Evolutionary conservation across 2,888 invertebrate species (phyloP), one percentile per base, ranked within the genome.

Genomic region (Tricholauxania praeusta): DNA sequence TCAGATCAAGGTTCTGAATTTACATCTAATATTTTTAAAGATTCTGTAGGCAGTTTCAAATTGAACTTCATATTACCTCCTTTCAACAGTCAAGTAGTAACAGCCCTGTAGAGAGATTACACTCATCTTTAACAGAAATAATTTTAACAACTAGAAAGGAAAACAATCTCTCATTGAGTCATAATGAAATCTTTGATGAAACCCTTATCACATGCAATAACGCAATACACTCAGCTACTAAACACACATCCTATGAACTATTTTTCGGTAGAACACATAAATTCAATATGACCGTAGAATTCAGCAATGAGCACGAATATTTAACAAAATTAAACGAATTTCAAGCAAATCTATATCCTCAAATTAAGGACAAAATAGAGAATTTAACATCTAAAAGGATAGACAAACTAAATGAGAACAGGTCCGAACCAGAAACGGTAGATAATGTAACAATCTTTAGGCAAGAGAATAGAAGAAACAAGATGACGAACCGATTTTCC

Each of bases 211-310:
- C 71, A 5, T 71, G 47, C 15, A 71, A 63, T 19, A 63, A 63
- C 55, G 51, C 71, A 22, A 63, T 71, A 57, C 71, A 64, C 28
- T 67, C 67, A 62, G 17, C 47, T 15, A 64, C 55, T 6, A 71
- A 66, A 7, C 17, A n/a, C 4, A 66, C 66, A 1, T 52, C 60
- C 1, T 60, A 70, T 22, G 76, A 79, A 75, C n/a, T 78, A 10
- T 76, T 78, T 22, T 72, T 47, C 17, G 78, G 78, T 22, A 74
- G 74, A 66, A 76, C 74, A 8, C 69, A 75, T 14, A 73, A 55
- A 22, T 76, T 78, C 51, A 51, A 73, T 4, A 19, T 19, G 53
- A 19, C 17, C 17, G 19, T 55, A 3, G 3, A 55, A 17, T 55
- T 55, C 19, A 19, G 10, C 12, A 55, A 55, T 55, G 53, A 55